Evolutionary conservation across 1,140 invertebrate genomes (phyloP).

Genomic region (Drosophila murphyi): DNA sequence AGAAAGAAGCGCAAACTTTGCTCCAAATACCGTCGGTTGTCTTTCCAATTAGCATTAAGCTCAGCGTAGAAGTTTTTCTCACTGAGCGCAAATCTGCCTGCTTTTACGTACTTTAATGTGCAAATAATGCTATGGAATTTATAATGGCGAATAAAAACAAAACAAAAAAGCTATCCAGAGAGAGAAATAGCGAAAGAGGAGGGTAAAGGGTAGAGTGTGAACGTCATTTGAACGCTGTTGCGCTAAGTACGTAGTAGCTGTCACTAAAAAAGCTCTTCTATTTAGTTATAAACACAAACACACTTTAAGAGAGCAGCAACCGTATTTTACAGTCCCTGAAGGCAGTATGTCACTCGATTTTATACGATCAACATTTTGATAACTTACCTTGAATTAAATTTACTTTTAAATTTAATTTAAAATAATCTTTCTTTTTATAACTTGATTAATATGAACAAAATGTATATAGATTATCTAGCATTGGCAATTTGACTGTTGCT

Average conservation of each 20-base stretch:
- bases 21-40: constrained; percentile 37
- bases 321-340: constrained; percentile 4
- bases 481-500: too few relatives aligned
- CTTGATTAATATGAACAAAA: too few relatives aligned
- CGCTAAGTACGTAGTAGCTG: constrained; percentile 71
- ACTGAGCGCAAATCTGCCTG: constrained; percentile 21
- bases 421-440: too few relatives aligned
- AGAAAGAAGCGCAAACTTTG: constrained; percentile 27
- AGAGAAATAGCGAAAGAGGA: constrained; percentile 18
- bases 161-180: constrained; percentile 58
- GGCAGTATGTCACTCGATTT: not conserved
- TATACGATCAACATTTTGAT: not conserved
- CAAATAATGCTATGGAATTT: constrained; percentile 78
- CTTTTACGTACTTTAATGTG: constrained; percentile 74
- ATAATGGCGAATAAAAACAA: constrained; percentile 63
- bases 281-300: constrained; percentile 63
- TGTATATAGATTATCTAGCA: too few relatives aligned
- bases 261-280: constrained; percentile 64
- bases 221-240: constrained; percentile 67
- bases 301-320: constrained; percentile 7
- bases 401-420: too few relatives aligned
- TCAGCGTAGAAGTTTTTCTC: not conserved
- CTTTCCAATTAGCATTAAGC: constrained; percentile 36
- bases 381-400: too few relatives aligned
- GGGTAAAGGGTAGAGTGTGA: constrained; percentile 19